Percentiles rank a stretch among this genome's conserved stretches.
phyloP scores from a whole-genome alignment of 2,888 invertebrate species.

The Lasioglossum pauxillum region DNA sequence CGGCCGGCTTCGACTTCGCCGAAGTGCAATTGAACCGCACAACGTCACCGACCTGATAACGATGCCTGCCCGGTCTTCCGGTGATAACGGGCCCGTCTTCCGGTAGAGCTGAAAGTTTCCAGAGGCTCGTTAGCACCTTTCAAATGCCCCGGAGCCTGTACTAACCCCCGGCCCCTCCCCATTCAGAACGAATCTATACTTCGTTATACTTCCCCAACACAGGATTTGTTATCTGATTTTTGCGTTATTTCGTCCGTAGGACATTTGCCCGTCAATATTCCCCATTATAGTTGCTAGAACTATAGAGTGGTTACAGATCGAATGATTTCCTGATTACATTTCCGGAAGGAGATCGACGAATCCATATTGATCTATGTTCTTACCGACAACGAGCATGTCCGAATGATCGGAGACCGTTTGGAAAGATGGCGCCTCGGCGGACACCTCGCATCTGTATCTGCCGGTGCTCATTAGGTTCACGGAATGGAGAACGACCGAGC shows the following conservation, averaged over 20 bases:
- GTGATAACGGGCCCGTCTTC: conserved; percentile 93
- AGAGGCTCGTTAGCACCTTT: conserved; percentile 16
- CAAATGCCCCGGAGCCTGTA: conserved; percentile 5
- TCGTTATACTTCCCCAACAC: background rate
- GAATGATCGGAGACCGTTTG: conserved; percentile 91
- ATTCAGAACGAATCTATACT: background rate
- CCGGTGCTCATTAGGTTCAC: conserved; percentile 90
- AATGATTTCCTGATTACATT: background rate
- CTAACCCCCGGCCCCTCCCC: background rate
- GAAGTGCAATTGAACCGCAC: conserved; percentile 95
- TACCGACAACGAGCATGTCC: conserved; percentile 91
- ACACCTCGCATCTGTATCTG: conserved; percentile 91
- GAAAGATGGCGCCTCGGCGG: conserved; percentile 91
- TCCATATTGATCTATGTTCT: conserved; percentile 74
- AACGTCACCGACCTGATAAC: conserved; percentile 93
- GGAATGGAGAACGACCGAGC: conserved; percentile 88
- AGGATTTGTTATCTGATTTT: conserved; percentile 1
- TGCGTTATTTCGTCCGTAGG: background rate
- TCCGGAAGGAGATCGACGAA: background rate
- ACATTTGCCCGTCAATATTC: background rate
- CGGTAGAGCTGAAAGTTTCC: conserved; percentile 88
- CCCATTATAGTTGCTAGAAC: background rate
- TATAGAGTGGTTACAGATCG: background rate
- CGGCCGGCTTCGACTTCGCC: conserved; percentile 92
- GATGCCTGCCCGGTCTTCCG: conserved; percentile 88